Percentiles rank a stretch among this genome's conserved stretches.
These are phyloP conservation scores for Myotis davidii DNA, from an alignment of 2,113 vertebrate species.

Conservation along the genomic window DNA sequence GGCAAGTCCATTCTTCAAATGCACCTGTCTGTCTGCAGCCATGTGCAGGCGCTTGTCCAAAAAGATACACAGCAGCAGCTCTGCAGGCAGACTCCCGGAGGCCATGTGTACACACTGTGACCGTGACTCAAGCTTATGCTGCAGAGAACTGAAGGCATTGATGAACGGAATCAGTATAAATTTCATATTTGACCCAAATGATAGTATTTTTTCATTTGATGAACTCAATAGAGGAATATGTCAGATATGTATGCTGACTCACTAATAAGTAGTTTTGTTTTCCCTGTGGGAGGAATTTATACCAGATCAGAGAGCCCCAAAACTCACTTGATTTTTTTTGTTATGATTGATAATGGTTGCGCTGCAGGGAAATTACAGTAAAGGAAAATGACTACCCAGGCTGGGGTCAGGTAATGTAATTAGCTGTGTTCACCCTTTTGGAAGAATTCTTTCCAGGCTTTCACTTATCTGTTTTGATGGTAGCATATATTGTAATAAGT, in stretches of 20 bases:
- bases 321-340: background rate
- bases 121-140: background rate
- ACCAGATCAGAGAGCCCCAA: background rate
- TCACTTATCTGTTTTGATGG: background rate
- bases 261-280: background rate
- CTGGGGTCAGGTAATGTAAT: background rate
- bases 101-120: background rate
- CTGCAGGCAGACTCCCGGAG: background rate
- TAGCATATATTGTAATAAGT: conserved; percentile 9
- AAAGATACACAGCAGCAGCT: background rate
- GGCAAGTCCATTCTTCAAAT: background rate
- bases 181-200: conserved; percentile 24
- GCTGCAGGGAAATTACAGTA: background rate
- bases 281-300: background rate
- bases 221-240: background rate
- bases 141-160: background rate
- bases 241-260: background rate
- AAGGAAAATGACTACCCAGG: background rate
- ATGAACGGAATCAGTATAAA: conserved; percentile 4
- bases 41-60: background rate
- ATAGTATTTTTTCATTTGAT: background rate
- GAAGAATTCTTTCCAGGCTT: background rate
- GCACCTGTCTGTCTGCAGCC: background rate
- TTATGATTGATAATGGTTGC: background rate
- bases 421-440: background rate